A percentile compares a stretch with the other conserved stretches of the same genome.
These are phyloP conservation scores for Actenoides hombroni DNA, from an alignment of 2,113 vertebrate genomes.

Conservation along the genomic window DNA sequence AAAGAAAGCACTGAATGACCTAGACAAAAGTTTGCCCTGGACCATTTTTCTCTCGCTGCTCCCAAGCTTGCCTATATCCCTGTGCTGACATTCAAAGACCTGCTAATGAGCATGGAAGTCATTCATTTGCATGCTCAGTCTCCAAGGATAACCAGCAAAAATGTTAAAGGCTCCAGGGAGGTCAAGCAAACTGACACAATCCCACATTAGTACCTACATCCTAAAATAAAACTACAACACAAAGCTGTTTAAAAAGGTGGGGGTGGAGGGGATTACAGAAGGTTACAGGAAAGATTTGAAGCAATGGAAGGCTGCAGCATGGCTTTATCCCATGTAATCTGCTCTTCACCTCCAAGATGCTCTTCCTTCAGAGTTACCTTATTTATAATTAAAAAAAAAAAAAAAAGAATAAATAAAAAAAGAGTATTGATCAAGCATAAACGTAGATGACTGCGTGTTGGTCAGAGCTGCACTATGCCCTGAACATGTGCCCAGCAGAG, in stretches of 20 bases:
- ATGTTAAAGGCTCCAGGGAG: not conserved
- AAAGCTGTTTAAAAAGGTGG: not conserved
- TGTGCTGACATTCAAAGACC: not conserved
- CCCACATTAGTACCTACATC: not conserved
- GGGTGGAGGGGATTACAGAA: not conserved
- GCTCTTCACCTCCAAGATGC: not conserved
- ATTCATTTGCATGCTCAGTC: not conserved
- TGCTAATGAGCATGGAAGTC: not conserved
- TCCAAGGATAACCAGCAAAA: not conserved
- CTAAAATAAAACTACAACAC: not conserved
- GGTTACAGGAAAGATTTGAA: not conserved
- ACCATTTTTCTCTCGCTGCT: not conserved
- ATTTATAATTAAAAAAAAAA: not conserved
- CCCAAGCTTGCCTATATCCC: not conserved
- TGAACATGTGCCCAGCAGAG: fast-evolving
- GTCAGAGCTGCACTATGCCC: not conserved
- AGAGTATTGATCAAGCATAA: not conserved
- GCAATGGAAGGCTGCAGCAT: not conserved
- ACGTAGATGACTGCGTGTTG: not conserved
- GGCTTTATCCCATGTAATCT: not conserved
- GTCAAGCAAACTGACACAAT: not conserved
- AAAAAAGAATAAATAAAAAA: not conserved
- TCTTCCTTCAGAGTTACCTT: not conserved
- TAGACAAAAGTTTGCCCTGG: not conserved
- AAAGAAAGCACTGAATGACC: not conserved